Base-by-base conservation (phyloP, 2,888 invertebrate species). In the Xanthia icteritia region DNA sequence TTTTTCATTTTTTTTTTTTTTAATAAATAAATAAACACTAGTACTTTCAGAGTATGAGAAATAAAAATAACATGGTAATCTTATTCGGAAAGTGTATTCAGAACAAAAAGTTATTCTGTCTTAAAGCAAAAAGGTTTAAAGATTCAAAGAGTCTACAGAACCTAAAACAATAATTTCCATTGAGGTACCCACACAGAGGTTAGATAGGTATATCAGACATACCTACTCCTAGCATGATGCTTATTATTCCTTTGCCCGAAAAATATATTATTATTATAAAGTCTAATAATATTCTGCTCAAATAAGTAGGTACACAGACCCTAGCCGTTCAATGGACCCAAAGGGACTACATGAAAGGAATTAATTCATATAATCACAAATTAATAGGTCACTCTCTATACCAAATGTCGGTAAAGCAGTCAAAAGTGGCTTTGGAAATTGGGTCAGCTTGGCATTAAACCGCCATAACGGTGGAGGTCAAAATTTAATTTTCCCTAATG, bases 401-500 rank as follows among this genome's bases (percentile, higher is more conserved):
- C 39, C 71, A 74, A 89, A 83, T 76, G 84, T 87, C 81, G 83
- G 80, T 76, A 89, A 81, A 86, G 73, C 82, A 86, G 86, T 84
- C 76, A 77, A 81, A 82, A 77, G 76, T 75, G 83, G 79, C 79
- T 85, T 82, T 85, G 77, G 76, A 84, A 87, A 84, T 81, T 79
- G 76, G 80, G 65, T 64, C 80, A 79, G 56, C 60, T 83, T 77
- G 70, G 76, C 64, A 83, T 82, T 88, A 85, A 83, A 81, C 80
- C 72, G 82, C 73, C 85, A 82, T 73, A 78, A 77, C 77, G 79
- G 75, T 75, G 77, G 89, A 91, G 93, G 93, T 93, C 92, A 92
- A 93, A 89, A 95, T 95, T 94, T 93, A 92, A 94, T 94, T 93
- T 93, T 91, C 91, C 89, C 85, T 93, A 94, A 94, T 94, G 94